Evolutionary conservation across 2,113 vertebrate genomes (phyloP), one percentile per base, ranked within the genome.

Genomic region (Macrotus californicus): DNA sequence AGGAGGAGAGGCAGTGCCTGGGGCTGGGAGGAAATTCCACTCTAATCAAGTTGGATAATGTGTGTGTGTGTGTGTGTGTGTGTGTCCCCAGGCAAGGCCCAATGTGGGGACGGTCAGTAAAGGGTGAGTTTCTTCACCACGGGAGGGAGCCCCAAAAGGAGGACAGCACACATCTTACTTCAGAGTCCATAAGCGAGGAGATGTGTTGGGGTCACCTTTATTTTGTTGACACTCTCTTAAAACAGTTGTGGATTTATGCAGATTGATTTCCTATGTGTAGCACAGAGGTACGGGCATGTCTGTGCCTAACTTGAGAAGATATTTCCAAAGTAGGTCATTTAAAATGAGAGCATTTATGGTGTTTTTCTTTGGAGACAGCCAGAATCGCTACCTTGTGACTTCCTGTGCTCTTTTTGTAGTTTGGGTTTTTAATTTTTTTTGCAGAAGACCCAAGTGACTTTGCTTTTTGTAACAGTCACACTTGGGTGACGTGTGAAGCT

Each of bases 401-500:
- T 80, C n/a, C 41, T 92, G 77, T 91, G 22, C 2, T 50, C 66
- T 70, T 87, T 83, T 59, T 29, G 16, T 52, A 36, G 21, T 64
- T 64, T 64, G 61, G 61, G 54, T 59, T 24, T 52, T 59, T 26
- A 10, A 1, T 59, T 22, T 26, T 26, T 7, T 64, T 64, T 13
- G 59, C 29, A 46, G 48, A 61, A 73, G 29, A 48, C 24, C 59
- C 79, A 89, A 36, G 59, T 73, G n/a, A 46, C 59, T 82, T 85
- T 89, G 66, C 64, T 91, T 93, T 82, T 21, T 41, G 10, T 19
- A 36, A 21, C 12, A 66, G 43, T 61, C 59, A 14, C 82, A 41
- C n/a, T 89, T 41, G 26, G 39, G 41, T 43, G 72, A 84, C 66
- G 90, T 54, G 39, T 84, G n/a, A 86, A 76, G 75, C 82, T 91